Percentiles rank a stretch among this genome's conserved stretches.
phyloP scores from a whole-genome alignment of 2,113 vertebrate genomes.

The Serinus canaria region DNA sequence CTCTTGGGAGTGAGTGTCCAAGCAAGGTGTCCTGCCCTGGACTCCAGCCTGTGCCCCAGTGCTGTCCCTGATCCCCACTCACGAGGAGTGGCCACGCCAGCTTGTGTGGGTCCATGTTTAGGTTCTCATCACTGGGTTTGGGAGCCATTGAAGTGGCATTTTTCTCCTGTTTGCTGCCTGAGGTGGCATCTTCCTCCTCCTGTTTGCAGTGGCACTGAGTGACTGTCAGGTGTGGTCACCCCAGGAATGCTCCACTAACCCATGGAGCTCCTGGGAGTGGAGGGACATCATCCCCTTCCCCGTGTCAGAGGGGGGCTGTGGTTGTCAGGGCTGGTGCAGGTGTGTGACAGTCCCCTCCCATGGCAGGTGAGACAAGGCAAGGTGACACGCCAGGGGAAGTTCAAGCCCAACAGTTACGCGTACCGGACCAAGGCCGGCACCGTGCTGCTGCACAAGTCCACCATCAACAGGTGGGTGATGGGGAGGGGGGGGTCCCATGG shows the following conservation, averaged over 20 bases:
- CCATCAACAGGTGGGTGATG: constrained; percentile 86
- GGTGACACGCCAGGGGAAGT: constrained; percentile 88
- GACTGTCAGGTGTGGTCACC: neutral
- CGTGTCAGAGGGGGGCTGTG: accelerated
- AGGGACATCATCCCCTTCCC: accelerated
- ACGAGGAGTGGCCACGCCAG: accelerated
- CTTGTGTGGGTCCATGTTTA: accelerated
- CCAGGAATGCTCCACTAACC: accelerated
- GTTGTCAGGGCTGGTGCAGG: neutral
- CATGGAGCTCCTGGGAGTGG: accelerated
- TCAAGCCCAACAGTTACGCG: constrained; percentile 82
- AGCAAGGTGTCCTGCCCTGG: too few relatives aligned
- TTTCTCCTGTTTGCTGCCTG: neutral
- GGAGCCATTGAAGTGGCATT: neutral
- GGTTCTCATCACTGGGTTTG: neutral
- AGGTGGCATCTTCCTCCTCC: neutral
- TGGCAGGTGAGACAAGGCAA: constrained; percentile 87
- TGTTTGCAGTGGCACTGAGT: accelerated
- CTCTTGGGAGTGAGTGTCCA: neutral
- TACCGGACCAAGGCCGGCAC: constrained; percentile 84
- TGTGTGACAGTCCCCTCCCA: neutral
- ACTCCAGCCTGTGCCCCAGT: neutral
- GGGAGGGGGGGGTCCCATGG: accelerated
- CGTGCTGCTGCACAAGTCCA: constrained; percentile 90
- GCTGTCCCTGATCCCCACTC: neutral